A percentile compares a stretch with the other conserved stretches of the same genome.
Evolutionary conservation across 2,888 invertebrate genomes (phyloP).

Genomic region (Drosophila phalerata): DNA sequence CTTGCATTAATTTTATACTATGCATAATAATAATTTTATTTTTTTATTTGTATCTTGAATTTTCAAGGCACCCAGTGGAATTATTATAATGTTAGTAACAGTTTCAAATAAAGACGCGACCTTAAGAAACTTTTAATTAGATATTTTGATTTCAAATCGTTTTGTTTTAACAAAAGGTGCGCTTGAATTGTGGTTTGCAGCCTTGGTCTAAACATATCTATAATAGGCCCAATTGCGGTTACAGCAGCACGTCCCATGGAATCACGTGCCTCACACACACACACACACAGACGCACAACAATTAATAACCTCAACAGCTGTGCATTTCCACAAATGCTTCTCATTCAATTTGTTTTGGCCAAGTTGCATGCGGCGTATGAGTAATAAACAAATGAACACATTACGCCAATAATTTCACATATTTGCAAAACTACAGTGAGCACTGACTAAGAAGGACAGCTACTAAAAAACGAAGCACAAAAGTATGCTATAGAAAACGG

Average conservation of each 20-base stretch:
- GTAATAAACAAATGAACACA: conserved; percentile 63
- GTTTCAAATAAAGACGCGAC: too few relatives aligned
- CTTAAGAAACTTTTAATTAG: too few relatives aligned
- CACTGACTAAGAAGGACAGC: not conserved
- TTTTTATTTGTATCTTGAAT: too few relatives aligned
- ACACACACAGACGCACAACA: conserved; percentile 3
- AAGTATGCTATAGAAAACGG: not conserved
- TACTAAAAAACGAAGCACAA: not conserved
- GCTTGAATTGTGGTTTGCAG: too few relatives aligned
- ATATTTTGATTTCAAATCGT: too few relatives aligned
- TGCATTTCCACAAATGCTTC: conserved; percentile 38
- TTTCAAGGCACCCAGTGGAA: too few relatives aligned
- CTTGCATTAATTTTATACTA: too few relatives aligned
- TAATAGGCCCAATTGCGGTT: not conserved
- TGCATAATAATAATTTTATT: too few relatives aligned
- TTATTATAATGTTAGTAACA: too few relatives aligned
- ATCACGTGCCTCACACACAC: conserved; percentile 10
- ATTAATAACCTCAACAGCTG: conserved; percentile 23
- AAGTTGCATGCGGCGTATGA: conserved; percentile 51
- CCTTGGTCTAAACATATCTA: not conserved
- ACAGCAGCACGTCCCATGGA: conserved; percentile 5
- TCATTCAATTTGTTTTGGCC: conserved; percentile 38
- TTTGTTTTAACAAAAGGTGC: too few relatives aligned
- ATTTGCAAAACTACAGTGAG: conserved; percentile 22
- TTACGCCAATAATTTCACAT: conserved; percentile 35